Evolutionary conservation across 2,113 vertebrate genomes (phyloP), one percentile per base, ranked within the genome.

Genomic region (Rhinogobius similis): DNA sequence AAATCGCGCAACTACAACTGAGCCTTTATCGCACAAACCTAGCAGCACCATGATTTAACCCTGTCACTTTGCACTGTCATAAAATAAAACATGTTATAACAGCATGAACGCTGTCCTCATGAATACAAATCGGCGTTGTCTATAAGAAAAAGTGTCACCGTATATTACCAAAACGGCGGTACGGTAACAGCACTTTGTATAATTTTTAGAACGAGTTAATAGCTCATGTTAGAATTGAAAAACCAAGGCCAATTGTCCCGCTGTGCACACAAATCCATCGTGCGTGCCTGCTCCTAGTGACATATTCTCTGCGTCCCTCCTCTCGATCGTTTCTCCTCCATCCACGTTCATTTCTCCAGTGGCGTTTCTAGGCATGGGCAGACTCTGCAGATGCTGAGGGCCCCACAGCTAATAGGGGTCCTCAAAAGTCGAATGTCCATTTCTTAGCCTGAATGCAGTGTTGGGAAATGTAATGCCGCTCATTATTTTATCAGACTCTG

Each of bases 201-300:
- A 38, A 52, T 70, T 21, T 46, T 75, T 29, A 50, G 39, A 27
- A 73, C 55, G 20, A 16, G 62, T 79, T 75, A 71, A 86, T 86
- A 82, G 53, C 50, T 86, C 69, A 84, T 13, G 32, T 63, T 82
- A 75, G 71, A 83, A 83, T 79, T 79, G 77, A 86, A 89, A 84
- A 78, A 84, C 83, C 76, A 82, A 86, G 81, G 77, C 75, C 77
- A 82, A 88, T 78, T 75, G 81, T 79, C 79, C 81, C 81, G 75
- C 71, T 48, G 66, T 65, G 77, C 85, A 79, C 81, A 86, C 82
- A 86, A 73, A 88, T 91, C 83, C 79, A 82, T 89, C 76, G 72
- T 82, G 67, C 53, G 62, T 67, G 27, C 41, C 70, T 36, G 20
- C 62, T 79, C 65, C 78, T 63, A 77, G 80, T 88, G 87, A 88